Conservation (phyloP, 1,140 invertebrate genomes). For the Drepana arcuata region DNA sequence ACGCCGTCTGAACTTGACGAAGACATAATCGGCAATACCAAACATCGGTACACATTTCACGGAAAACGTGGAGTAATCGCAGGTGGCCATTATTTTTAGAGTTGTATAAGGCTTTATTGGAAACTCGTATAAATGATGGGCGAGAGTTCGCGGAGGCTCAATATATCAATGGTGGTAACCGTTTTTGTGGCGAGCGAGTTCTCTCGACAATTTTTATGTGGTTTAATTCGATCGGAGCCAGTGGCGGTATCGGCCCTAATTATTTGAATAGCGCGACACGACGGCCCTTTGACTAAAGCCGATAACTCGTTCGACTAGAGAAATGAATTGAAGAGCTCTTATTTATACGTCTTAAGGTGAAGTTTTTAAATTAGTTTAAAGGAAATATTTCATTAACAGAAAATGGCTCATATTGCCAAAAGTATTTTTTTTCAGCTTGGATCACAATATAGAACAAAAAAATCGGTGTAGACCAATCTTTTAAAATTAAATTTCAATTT, state of each 20-base stretch:
- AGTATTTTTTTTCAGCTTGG: too few relatives aligned
- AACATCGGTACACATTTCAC: conserved; percentile 14
- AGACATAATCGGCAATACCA: conserved; percentile 18
- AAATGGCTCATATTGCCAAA: too few relatives aligned
- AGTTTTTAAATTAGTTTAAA: too few relatives aligned
- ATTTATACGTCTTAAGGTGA: too few relatives aligned
- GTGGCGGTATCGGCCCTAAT: conserved; percentile 54
- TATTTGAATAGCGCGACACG: conserved; percentile 59
- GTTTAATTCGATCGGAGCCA: conserved; percentile 55
- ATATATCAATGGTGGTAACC: conserved; percentile 37
- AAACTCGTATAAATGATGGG: conserved; percentile 28
- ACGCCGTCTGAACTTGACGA: conserved; percentile 22
- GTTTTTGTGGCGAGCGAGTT: conserved; percentile 36
- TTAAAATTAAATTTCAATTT: too few relatives aligned
- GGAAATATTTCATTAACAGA: too few relatives aligned
- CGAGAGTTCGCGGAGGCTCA: conserved; percentile 13
- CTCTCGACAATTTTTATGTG: conserved; percentile 51
- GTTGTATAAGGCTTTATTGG: conserved; percentile 37
- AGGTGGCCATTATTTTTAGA: conserved; percentile 22
- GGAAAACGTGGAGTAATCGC: conserved; percentile 5
- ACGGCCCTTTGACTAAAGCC: conserved; percentile 52
- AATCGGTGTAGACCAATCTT: too few relatives aligned
- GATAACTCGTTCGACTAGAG: conserved; percentile 30
- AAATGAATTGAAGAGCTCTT: conserved; percentile 17
- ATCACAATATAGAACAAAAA: too few relatives aligned